A percentile compares a stretch with the other conserved stretches of the same genome.
These are phyloP conservation scores for Thymallus thymallus DNA, from an alignment of 2,113 vertebrate genomes.

Conservation along the genomic window DNA sequence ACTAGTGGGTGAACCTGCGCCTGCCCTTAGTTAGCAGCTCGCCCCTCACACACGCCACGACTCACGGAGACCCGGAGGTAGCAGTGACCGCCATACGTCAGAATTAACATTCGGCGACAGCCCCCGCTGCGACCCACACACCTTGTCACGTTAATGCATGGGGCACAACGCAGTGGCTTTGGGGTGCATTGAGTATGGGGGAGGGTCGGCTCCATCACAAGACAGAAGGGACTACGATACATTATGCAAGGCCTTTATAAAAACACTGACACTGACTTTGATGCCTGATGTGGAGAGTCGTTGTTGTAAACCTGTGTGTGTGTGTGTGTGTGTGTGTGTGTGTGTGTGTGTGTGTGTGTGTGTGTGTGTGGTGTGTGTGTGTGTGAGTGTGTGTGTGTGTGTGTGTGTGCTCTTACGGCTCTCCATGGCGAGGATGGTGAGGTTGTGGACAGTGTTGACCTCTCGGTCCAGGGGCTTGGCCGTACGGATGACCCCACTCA, in stretches of 20 bases:
- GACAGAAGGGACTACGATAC: not conserved
- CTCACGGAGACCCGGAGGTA: conserved; percentile 56
- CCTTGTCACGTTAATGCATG: conserved; percentile 14
- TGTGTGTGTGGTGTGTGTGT: not conserved
- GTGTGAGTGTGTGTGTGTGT: not conserved
- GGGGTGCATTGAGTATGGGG: not conserved
- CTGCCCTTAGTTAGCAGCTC: conserved; percentile 65
- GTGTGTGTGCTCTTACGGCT: conserved; percentile 83
- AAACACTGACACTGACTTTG: too few relatives aligned
- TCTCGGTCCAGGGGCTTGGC: conserved; percentile 92
- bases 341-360: too few relatives aligned
- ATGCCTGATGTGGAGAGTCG: too few relatives aligned
- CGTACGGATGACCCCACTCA: conserved; percentile 89
- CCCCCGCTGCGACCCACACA: conserved; percentile 33
- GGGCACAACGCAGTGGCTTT: not conserved
- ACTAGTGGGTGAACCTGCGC: conserved; percentile 9
- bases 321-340: too few relatives aligned
- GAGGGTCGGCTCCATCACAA: not conserved
- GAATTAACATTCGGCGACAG: conserved; percentile 64
- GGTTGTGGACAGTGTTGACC: conserved; percentile 89
- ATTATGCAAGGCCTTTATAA: too few relatives aligned
- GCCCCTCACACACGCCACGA: conserved; percentile 20
- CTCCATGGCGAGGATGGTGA: conserved; percentile 93
- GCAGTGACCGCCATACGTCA: conserved; percentile 23
- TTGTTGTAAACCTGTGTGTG: too few relatives aligned